phyloP scores from a whole-genome alignment of 2,888 invertebrate species.

The Agapetus fuscipes region DNA sequence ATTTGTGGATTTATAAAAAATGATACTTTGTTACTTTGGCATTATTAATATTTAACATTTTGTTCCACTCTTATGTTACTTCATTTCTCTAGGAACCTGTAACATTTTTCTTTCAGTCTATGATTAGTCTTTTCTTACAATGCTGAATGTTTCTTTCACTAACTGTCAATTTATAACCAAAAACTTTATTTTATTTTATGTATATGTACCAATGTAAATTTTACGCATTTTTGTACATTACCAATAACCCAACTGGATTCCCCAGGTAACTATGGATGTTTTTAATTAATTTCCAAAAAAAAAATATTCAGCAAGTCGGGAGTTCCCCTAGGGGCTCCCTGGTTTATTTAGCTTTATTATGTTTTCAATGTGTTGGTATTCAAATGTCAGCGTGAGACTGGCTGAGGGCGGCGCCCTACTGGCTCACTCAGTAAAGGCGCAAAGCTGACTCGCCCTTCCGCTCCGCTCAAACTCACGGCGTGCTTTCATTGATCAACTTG shows the following conservation, averaged over 20 bases:
- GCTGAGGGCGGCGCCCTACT: neutral
- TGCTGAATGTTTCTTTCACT: neutral
- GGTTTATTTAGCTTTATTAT: constrained; percentile 1
- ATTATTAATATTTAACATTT: too few species aligned
- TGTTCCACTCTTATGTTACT: too few species aligned
- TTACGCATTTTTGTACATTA: constrained; percentile 26
- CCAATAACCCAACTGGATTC: constrained; percentile 16
- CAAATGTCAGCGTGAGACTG: constrained; percentile 41
- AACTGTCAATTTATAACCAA: neutral
- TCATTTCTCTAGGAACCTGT: too few species aligned
- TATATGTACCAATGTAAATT: too few species aligned
- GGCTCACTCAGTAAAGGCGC: too few species aligned
- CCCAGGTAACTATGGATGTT: constrained; percentile 19
- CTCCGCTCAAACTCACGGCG: too few species aligned
- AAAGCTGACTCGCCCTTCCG: too few species aligned
- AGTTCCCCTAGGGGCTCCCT: constrained; percentile 9
- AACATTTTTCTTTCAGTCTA: neutral
- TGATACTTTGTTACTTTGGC: too few species aligned
- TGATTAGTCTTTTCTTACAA: neutral
- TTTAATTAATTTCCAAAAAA: constrained; percentile 1
- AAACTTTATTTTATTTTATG: too few species aligned
- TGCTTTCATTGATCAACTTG: too few species aligned
- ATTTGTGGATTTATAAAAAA: too few species aligned
- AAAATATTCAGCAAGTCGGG: neutral
- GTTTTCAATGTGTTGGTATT: constrained; percentile 55